Percentiles rank a stretch among this genome's conserved stretches.
These are phyloP conservation scores for Atopsyche davidsoni DNA, from an alignment of 1,140 invertebrate genomes.

Conservation along the genomic window DNA sequence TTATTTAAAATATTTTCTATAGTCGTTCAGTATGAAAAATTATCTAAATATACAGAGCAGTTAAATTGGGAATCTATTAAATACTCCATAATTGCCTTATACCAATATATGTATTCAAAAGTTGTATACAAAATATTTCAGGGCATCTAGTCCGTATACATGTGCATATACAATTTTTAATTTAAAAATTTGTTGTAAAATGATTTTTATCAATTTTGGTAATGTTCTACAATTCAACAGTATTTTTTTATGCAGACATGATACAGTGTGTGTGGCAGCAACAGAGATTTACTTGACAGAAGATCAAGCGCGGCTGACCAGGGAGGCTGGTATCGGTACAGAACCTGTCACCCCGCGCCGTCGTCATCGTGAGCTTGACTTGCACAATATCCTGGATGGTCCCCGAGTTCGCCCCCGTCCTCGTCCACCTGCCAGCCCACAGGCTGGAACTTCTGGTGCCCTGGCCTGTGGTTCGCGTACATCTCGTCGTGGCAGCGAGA, in stretches of 20 bases:
- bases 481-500: conserved; percentile 43
- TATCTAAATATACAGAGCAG: too few species aligned
- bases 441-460: conserved; percentile 45
- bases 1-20: too few species aligned
- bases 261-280: conserved; percentile 41
- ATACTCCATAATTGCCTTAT: too few species aligned
- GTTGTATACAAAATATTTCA: too few species aligned
- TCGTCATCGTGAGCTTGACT: conserved; percentile 40
- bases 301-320: conserved; percentile 43
- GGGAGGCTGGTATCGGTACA: conserved; percentile 36
- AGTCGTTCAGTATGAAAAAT: too few species aligned
- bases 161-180: too few species aligned
- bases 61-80: too few species aligned
- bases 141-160: too few species aligned
- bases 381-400: conserved; percentile 45
- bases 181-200: too few species aligned
- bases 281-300: conserved; percentile 46
- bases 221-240: background rate
- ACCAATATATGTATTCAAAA: too few species aligned
- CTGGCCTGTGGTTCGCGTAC: too few species aligned
- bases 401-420: conserved; percentile 30
- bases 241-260: conserved; percentile 34
- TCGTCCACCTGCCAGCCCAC: conserved; percentile 42
- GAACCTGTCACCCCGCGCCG: conserved; percentile 39
- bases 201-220: too few species aligned